Percentiles rank a stretch among this genome's conserved stretches.
These are phyloP conservation scores for Laspeyria flexula DNA, from an alignment of 2,888 invertebrate genomes.

Conservation along the genomic window DNA sequence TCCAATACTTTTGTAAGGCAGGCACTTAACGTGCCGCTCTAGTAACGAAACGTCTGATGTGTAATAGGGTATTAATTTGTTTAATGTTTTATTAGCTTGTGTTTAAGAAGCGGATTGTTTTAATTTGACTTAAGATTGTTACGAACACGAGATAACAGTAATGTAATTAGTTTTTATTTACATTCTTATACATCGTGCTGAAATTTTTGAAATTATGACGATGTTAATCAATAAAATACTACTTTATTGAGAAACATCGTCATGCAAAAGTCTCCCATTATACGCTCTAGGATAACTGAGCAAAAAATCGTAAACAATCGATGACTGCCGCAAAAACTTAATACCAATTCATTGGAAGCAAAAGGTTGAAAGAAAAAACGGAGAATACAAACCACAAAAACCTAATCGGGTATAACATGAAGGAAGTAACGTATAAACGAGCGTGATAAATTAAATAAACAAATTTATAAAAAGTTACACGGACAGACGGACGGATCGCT, in stretches of 20 bases:
- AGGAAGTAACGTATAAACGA: slow-evolving; percentile 83
- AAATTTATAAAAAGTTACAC: slow-evolving; percentile 78
- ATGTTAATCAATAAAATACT: too few relatives aligned
- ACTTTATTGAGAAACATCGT: too few relatives aligned
- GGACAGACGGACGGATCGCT: slow-evolving; percentile 64
- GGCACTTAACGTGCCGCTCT: slow-evolving; percentile 77
- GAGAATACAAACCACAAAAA: slow-evolving; percentile 76
- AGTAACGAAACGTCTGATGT: slow-evolving; percentile 71
- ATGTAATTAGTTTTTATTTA: slow-evolving; percentile 15
- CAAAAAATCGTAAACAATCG: slow-evolving; percentile 62
- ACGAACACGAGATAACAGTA: slow-evolving; percentile 16
- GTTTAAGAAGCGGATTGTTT: slow-evolving; percentile 39
- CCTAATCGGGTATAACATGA: slow-evolving; percentile 76
- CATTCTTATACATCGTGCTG: not conserved
- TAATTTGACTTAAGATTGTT: slow-evolving; percentile 17
- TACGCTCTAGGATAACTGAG: slow-evolving; percentile 25
- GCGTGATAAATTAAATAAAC: slow-evolving; percentile 85
- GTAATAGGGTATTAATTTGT: slow-evolving; percentile 64
- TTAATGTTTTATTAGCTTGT: slow-evolving; percentile 58
- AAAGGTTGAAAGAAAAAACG: slow-evolving; percentile 60
- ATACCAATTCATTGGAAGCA: slow-evolving; percentile 65
- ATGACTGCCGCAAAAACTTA: slow-evolving; percentile 64
- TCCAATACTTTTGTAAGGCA: slow-evolving; percentile 86
- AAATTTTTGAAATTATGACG: not conserved
- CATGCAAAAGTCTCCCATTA: not conserved